Percentiles rank a stretch among this genome's conserved stretches.
Conservation (phyloP, 2,797 vertebrate species). For the Poeciliopsis infans region DNA sequence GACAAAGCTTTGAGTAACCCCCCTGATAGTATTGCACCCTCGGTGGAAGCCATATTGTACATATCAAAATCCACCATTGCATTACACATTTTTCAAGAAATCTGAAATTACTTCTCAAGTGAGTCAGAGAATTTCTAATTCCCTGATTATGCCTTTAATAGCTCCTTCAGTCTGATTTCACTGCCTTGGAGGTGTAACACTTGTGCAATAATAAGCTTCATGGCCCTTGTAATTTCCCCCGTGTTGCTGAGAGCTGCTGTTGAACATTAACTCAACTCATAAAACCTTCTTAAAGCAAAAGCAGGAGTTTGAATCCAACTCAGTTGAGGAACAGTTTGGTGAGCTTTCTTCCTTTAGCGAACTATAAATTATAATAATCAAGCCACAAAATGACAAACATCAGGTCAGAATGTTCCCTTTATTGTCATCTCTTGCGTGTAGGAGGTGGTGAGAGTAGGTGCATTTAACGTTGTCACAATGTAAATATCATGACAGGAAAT, state of each 20-base stretch:
- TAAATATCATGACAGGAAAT: conserved; percentile 66
- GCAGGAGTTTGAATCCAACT: conserved; percentile 7
- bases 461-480: conserved; percentile 23
- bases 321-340: conserved; percentile 10
- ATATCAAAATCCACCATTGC: neutral
- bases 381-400: neutral
- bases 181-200: conserved; percentile 51
- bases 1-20: neutral
- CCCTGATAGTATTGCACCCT: neutral
- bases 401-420: neutral
- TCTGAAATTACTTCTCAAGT: conserved; percentile 37
- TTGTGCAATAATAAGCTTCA: conserved; percentile 68
- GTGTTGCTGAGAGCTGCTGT: neutral
- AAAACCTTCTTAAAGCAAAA: neutral
- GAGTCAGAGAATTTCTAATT: conserved; percentile 52
- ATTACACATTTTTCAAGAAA: neutral
- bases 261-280: neutral
- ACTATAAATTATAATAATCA: neutral
- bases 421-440: neutral
- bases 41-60: neutral
- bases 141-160: conserved; percentile 48
- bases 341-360: conserved; percentile 1
- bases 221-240: conserved; percentile 27
- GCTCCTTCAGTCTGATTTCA: conserved; percentile 48
- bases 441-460: conserved; percentile 10